phyloP scores from a whole-genome alignment of 23 tunicate genomes.

The Oikopleura albicans region DNA sequence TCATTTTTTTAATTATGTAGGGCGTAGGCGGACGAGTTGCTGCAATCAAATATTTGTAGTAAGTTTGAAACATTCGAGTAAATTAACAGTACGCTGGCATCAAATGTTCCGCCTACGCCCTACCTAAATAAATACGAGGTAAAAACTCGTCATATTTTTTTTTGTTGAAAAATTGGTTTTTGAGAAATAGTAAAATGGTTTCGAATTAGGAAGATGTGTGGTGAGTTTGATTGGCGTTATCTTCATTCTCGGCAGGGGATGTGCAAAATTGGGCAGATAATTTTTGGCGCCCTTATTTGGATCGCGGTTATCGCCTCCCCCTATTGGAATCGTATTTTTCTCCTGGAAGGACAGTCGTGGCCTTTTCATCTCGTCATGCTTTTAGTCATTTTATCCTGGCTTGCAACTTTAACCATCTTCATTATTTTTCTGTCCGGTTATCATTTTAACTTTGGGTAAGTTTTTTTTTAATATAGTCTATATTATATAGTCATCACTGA shows the following conservation, averaged over 20 bases:
- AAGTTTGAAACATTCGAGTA: no score
- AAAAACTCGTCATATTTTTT: no score
- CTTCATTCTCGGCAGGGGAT: conserved; percentile 70
- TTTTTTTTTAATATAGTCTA: not conserved
- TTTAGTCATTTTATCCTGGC: conserved; percentile 28
- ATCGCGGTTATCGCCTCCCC: conserved; percentile 61
- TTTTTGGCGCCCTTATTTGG: conserved; percentile 7
- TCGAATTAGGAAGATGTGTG: no score
- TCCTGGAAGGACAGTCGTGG: conserved; percentile 56
- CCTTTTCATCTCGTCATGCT: conserved; percentile 94
- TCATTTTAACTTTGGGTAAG: conserved; percentile 27
- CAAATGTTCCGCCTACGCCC: no score
- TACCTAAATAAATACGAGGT: no score
- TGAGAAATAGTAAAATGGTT: no score
- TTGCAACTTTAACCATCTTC: conserved; percentile 34
- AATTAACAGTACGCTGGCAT: no score
- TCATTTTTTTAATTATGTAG: no score
- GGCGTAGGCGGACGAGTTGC: no score
- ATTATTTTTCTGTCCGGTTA: conserved; percentile 57
- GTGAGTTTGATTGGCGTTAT: conserved; percentile 35
- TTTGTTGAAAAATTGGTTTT: no score
- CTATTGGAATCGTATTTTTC: conserved; percentile 53
- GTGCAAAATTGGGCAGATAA: conserved; percentile 33
- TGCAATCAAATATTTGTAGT: no score
- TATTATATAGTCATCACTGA: no score